Evolutionary conservation across 2,888 invertebrate genomes (phyloP), one percentile per base, ranked within the genome.

Genomic region (Noctua fimbriata): DNA sequence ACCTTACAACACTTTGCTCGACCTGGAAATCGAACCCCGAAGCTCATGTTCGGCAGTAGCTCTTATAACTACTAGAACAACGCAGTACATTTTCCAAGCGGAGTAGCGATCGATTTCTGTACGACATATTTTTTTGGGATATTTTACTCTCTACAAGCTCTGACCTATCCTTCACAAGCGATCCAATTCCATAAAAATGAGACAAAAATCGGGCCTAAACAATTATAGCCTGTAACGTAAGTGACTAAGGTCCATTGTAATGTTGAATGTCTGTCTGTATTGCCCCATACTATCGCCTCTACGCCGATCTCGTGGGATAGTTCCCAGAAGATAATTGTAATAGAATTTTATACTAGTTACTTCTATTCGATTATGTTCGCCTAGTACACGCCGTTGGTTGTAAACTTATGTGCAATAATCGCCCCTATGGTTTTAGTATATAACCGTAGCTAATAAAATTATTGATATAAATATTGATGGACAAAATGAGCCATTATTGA

Each of bases 221-320:
- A 55, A 82, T 66, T 75, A 41, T 67, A 21, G 18, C 32, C 63
- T 63, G 36, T 90, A 83, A 78, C 9, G 1, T 28, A 4, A 66
- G 1, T 0, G 0, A 0, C 0, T 89, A 88, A 81, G 78, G 85
- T 84, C 70, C 72, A 80, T 82, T 89, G 87, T 87, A 41, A 67
- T 52, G 14, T 67, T 75, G 32, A 70, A 78, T 36, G 12, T 41
- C 28, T 76, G 21, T 28, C 24, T 41, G 58, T 76, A 88, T 87
- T 87, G 84, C 90, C 72, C 84, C 89, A 89, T 87, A 90, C 91
- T 91, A 89, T 91, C 85, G 86, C 86, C 83, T 87, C 87, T 88
- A 86, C 89, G 92, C 90, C 89, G 92, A 93, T 95, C 94, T 95
- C 96, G 96, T 95, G 95, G 93, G 95, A 95, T 92, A 91, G 93